Evolutionary conservation across 37 sponge, comb jelly and placozoan species (phyloP), one percentile per base, ranked within the genome.

Genomic region (Aphrocallistes beatrix): DNA sequence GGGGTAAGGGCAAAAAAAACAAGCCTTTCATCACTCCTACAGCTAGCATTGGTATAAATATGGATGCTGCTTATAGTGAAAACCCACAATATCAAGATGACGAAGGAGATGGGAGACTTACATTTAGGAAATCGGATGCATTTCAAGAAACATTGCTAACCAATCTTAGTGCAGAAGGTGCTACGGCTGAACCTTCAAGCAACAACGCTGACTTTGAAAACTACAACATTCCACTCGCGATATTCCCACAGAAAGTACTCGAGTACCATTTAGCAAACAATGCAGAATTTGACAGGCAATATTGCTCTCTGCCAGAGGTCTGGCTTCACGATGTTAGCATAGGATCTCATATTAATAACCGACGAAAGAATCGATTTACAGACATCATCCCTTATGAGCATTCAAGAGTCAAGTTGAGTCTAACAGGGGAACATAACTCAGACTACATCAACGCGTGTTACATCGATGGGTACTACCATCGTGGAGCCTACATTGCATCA

Each of bases 231-330:
- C 21, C 75, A 60, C 10, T 60, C 3, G 75, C 8, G 3, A 60
- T 60, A 1, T 60, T 60, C 21, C 34, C 75, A 28, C 75, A 60
- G 21, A 60, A 30, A 13, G 75, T 60, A 60, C 75, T 60, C 34
- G 75, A 60, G 75, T 60, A 60, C n/a, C 75, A 60, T 60, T 30
- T 60, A 3, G 75, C 75, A 60, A 60, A 60, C n/a, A 60, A 60
- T 60, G 75, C 75, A 13, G 75, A 60, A 60, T 60, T 60, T 30
- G 75, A 60, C 75, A 60, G n/a, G n/a, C 75, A 60, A 13, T 60
- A 19, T 60, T 60, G 28, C 10, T 25, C 28, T 13, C 34, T 60
- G 32, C 25, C 6, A 60, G n/a, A 60, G 34, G 34, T 6, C n/a
- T 60, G 10, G 28, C 10, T 60, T 60, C 75, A 60, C n/a, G 75